Evolutionary conservation across 2,888 invertebrate species (phyloP).

Genomic region (Tridacna crocea): DNA sequence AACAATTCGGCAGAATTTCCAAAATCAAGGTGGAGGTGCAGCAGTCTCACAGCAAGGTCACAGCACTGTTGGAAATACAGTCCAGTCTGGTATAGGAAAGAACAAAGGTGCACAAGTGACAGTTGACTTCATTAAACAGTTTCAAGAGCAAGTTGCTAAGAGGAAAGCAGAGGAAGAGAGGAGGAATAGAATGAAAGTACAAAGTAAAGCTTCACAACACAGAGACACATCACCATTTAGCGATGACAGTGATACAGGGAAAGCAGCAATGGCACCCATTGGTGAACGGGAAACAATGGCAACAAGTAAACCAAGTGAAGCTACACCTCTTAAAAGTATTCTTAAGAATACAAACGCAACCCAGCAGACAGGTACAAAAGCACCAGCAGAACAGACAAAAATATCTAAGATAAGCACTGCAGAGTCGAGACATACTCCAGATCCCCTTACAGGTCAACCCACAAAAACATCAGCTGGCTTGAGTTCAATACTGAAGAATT

Average conservation of each 20-base stretch:
- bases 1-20: neutral
- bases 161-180: neutral
- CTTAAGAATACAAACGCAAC: neutral
- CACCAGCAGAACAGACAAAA: neutral
- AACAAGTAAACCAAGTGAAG: neutral
- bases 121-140: conserved; percentile 14
- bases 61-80: neutral
- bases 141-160: conserved; percentile 9
- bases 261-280: neutral
- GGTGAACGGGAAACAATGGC: neutral
- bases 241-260: conserved; percentile 12
- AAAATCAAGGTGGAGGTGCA: neutral
- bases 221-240: conserved; percentile 16
- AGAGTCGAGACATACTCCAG: neutral
- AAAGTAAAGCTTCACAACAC: conserved; percentile 14
- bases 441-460: neutral
- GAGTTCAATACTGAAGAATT: conserved; percentile 5
- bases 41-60: neutral
- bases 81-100: neutral
- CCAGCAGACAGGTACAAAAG: neutral
- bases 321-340: conserved; percentile 1
- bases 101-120: conserved; percentile 5
- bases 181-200: neutral
- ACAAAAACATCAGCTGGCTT: neutral
- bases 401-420: neutral